Evolutionary conservation across 2,113 vertebrate genomes (phyloP).

Genomic region (Pteronura brasiliensis): DNA sequence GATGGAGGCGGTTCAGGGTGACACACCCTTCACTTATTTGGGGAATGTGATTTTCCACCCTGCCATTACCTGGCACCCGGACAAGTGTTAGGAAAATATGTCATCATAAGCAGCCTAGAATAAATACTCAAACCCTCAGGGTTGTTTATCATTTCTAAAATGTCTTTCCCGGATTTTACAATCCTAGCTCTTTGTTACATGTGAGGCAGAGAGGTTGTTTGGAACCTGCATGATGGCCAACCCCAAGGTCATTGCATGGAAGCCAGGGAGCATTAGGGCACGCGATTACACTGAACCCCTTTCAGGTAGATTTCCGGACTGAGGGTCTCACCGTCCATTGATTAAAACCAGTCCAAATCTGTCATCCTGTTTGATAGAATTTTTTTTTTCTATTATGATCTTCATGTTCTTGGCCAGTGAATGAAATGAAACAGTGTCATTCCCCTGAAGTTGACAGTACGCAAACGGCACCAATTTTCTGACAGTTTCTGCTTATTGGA

Average conservation of each 20-base stretch:
- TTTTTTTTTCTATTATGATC: not conserved
- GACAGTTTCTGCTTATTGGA: not conserved
- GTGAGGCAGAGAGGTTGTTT: constrained; percentile 46
- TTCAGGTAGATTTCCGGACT: not conserved
- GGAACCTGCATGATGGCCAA: not conserved
- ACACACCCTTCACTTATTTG: constrained; percentile 87
- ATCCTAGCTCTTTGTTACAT: constrained; percentile 49
- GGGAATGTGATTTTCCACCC: constrained; percentile 84
- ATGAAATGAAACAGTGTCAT: not conserved
- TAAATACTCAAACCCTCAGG: constrained; percentile 71
- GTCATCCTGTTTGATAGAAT: not conserved
- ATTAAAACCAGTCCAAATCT: not conserved
- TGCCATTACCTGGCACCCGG: constrained; percentile 74
- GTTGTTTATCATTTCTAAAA: constrained; percentile 76
- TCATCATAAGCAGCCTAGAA: constrained; percentile 76
- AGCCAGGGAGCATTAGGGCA: not conserved
- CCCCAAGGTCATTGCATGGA: not conserved
- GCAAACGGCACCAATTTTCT: not conserved
- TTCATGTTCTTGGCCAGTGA: not conserved
- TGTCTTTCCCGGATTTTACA: constrained; percentile 64
- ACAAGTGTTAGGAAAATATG: constrained; percentile 79
- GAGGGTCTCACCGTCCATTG: not conserved
- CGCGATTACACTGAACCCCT: not conserved
- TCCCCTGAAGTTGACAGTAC: not conserved
- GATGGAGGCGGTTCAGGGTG: constrained; percentile 81